Conservation (phyloP, 1,140 invertebrate genomes). For the Aethina tumida region DNA sequence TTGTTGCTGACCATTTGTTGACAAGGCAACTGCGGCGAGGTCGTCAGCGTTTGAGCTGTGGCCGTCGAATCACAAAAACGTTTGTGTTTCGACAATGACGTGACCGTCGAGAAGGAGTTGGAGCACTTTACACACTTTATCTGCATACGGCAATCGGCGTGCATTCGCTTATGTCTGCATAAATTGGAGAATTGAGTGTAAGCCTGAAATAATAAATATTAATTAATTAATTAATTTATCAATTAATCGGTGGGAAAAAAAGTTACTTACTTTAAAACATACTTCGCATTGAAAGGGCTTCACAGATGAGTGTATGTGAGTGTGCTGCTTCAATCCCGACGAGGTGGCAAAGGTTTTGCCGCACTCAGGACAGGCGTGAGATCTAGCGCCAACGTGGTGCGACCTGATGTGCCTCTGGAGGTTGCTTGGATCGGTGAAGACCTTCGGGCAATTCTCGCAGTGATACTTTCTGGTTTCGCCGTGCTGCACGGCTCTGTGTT, state of each 20-base stretch:
- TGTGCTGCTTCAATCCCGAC: conserved; percentile 97
- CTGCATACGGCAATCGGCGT: conserved; percentile 78
- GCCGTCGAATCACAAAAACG: conserved; percentile 66
- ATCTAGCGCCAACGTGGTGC: conserved; percentile 84
- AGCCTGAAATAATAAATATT: conserved; percentile 55
- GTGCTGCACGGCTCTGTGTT: conserved; percentile 72
- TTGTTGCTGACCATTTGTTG: conserved; percentile 43
- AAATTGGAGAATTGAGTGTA: conserved; percentile 99
- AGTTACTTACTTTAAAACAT: conserved; percentile 58
- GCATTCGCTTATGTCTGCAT: conserved; percentile 98
- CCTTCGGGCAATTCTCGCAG: conserved; percentile 91
- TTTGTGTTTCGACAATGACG: conserved; percentile 75
- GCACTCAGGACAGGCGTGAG: conserved; percentile 94
- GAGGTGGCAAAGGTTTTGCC: conserved; percentile 97
- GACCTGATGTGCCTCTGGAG: conserved; percentile 91
- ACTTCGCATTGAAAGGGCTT: conserved; percentile 97
- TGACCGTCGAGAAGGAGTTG: conserved; percentile 81
- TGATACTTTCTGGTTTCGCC: conserved; percentile 71
- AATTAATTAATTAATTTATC: background rate
- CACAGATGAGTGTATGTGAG: conserved; percentile 96
- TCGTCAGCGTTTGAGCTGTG: conserved; percentile 40
- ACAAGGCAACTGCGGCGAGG: conserved; percentile 38
- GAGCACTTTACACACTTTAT: conserved; percentile 89
- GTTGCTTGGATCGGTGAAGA: conserved; percentile 92
- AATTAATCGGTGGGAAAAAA: conserved; percentile 1